phyloP scores from a whole-genome alignment of 2,888 invertebrate species.

The Tiliacea aurago region DNA sequence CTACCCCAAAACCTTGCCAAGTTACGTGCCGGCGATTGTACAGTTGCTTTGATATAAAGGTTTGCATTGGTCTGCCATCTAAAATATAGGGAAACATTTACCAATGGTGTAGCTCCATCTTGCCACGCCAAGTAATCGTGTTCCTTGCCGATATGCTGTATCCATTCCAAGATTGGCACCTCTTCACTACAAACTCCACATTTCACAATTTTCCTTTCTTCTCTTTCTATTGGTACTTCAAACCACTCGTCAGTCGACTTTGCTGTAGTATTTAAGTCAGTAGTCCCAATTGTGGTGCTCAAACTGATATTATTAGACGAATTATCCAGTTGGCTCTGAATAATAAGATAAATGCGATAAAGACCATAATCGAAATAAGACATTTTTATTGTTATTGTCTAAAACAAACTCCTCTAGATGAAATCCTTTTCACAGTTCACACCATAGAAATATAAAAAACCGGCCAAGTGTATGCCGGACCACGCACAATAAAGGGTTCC shows the following conservation, averaged over 20 bases:
- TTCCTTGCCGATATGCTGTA: conserved; percentile 84
- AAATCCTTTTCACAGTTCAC: not conserved
- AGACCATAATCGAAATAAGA: not conserved
- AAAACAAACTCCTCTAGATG: not conserved
- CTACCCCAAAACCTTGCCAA: no score
- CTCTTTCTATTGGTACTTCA: conserved; percentile 32
- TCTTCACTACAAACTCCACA: conserved; percentile 82
- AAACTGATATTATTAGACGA: conserved; percentile 28
- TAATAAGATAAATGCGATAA: not conserved
- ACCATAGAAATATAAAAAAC: no score
- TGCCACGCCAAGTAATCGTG: conserved; percentile 91
- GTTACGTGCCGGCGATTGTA: no score
- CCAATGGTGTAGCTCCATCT: conserved; percentile 79
- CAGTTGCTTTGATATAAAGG: no score
- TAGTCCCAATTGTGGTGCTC: conserved; percentile 23
- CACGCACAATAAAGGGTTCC: no score
- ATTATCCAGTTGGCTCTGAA: conserved; percentile 32
- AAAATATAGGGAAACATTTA: conserved; percentile 63
- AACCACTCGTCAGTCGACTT: conserved; percentile 37
- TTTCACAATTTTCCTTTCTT: conserved; percentile 52
- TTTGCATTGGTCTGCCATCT: no score
- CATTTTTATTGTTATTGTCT: not conserved
- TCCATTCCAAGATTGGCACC: conserved; percentile 82
- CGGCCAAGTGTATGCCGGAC: no score
- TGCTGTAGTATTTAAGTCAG: conserved; percentile 23